phyloP scores from a whole-genome alignment of 2,888 invertebrate species.

The Hydrotaea diabolus region DNA sequence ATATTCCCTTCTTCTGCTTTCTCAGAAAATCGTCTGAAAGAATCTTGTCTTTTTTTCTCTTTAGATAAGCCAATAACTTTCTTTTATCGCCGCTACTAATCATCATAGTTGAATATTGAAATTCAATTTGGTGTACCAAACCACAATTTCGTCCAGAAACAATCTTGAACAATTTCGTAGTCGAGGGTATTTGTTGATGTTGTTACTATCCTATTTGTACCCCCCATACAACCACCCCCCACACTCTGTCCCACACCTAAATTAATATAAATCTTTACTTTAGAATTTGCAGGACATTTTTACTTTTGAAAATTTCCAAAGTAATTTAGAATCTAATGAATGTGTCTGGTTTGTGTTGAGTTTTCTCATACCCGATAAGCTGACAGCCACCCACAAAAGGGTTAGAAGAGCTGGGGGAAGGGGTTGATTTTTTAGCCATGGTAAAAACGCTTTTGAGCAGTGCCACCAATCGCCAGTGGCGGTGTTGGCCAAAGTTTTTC shows the following conservation, averaged over 20 bases:
- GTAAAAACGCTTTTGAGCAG: not conserved
- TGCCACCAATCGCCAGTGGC: too few species aligned
- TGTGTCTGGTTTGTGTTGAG: slow-evolving; percentile 29
- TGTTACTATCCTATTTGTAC: not conserved
- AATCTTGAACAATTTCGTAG: not conserved
- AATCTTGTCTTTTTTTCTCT: too few species aligned
- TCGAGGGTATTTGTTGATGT: not conserved
- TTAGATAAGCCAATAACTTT: slow-evolving; percentile 2
- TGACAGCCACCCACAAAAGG: not conserved
- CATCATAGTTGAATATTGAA: not conserved
- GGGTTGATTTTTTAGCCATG: not conserved
- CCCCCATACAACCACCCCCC: not conserved
- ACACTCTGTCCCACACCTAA: not conserved
- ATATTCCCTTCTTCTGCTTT: too few species aligned
- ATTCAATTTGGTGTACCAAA: slow-evolving; percentile 1
- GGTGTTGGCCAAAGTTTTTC: too few species aligned
- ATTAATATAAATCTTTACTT: slow-evolving; percentile 39
- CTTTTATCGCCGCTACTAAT: not conserved
- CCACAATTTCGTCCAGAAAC: slow-evolving; percentile 11
- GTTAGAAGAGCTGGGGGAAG: not conserved
- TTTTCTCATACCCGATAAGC: slow-evolving; percentile 8
- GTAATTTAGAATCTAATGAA: slow-evolving; percentile 41
- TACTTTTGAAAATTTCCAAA: slow-evolving; percentile 32
- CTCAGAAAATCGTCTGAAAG: too few species aligned
- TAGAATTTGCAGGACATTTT: slow-evolving; percentile 30